Evolutionary conservation across 1,140 invertebrate genomes (phyloP).

Genomic region (Eubasilissa regina): DNA sequence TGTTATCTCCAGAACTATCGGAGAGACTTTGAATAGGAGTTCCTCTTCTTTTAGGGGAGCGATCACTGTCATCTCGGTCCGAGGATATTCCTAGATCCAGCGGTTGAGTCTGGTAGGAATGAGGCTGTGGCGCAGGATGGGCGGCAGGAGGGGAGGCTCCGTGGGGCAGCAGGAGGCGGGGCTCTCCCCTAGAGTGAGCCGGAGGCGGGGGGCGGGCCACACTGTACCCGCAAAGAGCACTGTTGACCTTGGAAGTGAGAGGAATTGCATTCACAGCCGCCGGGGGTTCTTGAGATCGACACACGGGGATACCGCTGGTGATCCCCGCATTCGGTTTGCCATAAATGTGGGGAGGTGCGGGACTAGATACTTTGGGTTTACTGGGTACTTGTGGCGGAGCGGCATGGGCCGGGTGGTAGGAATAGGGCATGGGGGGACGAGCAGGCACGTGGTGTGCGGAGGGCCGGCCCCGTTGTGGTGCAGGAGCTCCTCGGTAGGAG

Average conservation of each 20-base stretch:
- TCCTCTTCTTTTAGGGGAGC: constrained; percentile 58
- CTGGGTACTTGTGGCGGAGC: constrained; percentile 70
- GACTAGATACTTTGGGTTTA: constrained; percentile 84
- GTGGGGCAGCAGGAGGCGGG: constrained; percentile 69
- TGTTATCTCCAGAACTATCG: constrained; percentile 58
- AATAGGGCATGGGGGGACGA: constrained; percentile 10
- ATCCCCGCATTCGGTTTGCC: constrained; percentile 80
- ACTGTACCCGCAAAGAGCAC: constrained; percentile 66
- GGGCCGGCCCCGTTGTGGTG: constrained; percentile 64
- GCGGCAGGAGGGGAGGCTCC: constrained; percentile 71
- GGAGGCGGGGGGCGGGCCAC: constrained; percentile 69
- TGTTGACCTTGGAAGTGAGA: constrained; percentile 78
- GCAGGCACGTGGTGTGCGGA: constrained; percentile 21
- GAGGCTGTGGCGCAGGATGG: constrained; percentile 70
- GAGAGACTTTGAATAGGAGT: constrained; percentile 49
- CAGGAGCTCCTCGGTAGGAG: constrained; percentile 45
- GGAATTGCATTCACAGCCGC: constrained; percentile 71
- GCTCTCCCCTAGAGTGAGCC: constrained; percentile 70
- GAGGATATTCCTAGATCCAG: constrained; percentile 80
- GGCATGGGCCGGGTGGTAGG: constrained; percentile 60
- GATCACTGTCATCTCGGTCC: constrained; percentile 68
- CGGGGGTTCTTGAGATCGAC: constrained; percentile 71
- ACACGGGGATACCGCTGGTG: constrained; percentile 76
- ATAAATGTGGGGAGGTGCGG: constrained; percentile 85
- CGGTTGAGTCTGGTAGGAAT: constrained; percentile 79